phyloP scores from a whole-genome alignment of 1,140 invertebrate species.

The Pseudomyrmex cubaensis region DNA sequence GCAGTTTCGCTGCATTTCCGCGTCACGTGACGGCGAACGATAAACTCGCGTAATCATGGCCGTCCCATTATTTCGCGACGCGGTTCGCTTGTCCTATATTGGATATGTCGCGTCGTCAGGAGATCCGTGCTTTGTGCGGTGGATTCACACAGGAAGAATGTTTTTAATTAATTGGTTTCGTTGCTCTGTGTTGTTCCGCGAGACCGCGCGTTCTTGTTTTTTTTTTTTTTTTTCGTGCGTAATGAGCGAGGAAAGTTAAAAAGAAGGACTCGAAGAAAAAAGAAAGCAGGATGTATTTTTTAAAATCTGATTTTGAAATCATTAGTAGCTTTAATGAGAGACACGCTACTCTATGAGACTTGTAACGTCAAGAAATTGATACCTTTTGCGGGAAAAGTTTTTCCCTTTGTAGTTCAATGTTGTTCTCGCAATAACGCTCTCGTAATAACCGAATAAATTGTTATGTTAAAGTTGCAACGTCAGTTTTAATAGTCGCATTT shows the following conservation, averaged over 20 bases:
- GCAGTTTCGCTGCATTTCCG: conserved; percentile 66
- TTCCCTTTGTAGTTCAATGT: background rate
- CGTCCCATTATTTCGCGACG: conserved; percentile 63
- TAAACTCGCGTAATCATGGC: conserved; percentile 66
- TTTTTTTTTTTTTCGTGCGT: background rate
- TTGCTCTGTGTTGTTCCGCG: background rate
- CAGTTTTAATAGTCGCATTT: background rate
- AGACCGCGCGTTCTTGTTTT: background rate
- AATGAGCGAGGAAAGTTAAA: conserved; percentile 17
- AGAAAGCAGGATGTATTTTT: background rate
- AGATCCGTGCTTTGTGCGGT: conserved; percentile 20
- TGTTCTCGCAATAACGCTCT: background rate
- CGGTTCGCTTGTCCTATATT: conserved; percentile 55
- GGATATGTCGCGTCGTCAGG: conserved; percentile 41
- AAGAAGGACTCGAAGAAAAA: conserved; percentile 13
- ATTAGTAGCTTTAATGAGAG: conserved; percentile 68
- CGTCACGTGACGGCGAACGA: conserved; percentile 66
- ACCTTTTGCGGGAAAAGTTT: background rate
- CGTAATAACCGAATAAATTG: no score
- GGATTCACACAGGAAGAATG: background rate
- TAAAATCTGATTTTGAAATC: conserved; percentile 63
- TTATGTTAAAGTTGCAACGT: background rate
- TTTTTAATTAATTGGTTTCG: conserved; percentile 45
- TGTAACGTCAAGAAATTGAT: conserved; percentile 59
- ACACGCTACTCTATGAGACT: conserved; percentile 43